Evolutionary conservation across 2,888 invertebrate genomes (phyloP).

Genomic region (Platycnemis pennipes): DNA sequence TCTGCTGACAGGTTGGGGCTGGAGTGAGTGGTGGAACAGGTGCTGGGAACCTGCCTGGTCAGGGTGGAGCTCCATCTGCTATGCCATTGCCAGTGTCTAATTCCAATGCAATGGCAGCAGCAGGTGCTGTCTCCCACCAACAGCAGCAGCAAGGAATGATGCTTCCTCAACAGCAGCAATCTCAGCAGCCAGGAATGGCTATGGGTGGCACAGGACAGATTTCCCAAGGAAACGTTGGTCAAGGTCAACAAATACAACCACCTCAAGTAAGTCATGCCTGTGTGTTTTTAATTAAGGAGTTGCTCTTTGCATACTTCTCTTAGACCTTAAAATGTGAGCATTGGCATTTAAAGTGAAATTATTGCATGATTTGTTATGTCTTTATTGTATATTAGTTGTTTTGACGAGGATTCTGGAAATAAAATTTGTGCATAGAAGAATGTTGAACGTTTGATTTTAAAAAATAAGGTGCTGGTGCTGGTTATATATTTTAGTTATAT

Average conservation of each 20-base stretch:
- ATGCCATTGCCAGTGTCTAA: slow-evolving; percentile 36
- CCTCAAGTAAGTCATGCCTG: not conserved
- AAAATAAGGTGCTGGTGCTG: too few relatives aligned
- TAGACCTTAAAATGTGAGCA: too few relatives aligned
- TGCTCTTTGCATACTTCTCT: too few relatives aligned
- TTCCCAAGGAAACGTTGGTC: slow-evolving; percentile 52
- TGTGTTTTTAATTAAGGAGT: not conserved
- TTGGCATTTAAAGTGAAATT: too few relatives aligned
- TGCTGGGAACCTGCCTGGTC: not conserved
- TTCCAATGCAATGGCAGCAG: slow-evolving; percentile 25
- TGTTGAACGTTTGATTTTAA: too few relatives aligned
- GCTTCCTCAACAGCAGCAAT: slow-evolving; percentile 31
- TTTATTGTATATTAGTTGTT: too few relatives aligned
- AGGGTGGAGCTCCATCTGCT: not conserved
- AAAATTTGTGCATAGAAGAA: too few relatives aligned
- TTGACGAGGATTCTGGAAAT: too few relatives aligned
- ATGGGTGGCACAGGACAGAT: slow-evolving; percentile 37
- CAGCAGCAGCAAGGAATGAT: slow-evolving; percentile 57
- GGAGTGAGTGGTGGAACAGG: slow-evolving; percentile 41
- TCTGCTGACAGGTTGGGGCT: slow-evolving; percentile 10
- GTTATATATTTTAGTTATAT: too few relatives aligned
- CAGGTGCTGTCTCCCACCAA: not conserved
- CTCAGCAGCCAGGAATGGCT: slow-evolving; percentile 42
- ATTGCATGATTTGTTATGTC: too few relatives aligned
- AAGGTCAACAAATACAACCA: slow-evolving; percentile 39